Evolutionary conservation across 2,113 vertebrate genomes (phyloP), one percentile per base, ranked within the genome.

Genomic region (Albula glossodonta): DNA sequence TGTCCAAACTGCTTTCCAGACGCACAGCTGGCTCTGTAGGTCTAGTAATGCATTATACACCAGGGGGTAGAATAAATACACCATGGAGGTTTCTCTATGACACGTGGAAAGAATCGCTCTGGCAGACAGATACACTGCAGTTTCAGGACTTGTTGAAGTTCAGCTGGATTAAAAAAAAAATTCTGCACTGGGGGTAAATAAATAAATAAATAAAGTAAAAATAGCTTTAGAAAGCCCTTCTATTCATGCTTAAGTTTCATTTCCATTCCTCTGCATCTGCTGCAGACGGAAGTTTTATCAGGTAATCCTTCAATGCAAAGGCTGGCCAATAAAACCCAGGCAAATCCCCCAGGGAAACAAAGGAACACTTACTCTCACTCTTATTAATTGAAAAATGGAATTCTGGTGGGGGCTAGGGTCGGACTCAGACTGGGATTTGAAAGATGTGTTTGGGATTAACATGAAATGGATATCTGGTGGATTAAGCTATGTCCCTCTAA

Each of bases 261-360:
- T 88, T 92, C 81, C 31, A 57, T 88, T 78, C 81, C 57, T 70
- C 49, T 15, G 66, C 57, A 19, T 51, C 77, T 83, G 78, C 82
- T 87, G 89, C 87, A 80, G 89, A 87, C 82, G 80, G 86, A 81
- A 86, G 87, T 91, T 66, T 92, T 88, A 90, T 93, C 88, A 90
- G 84, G 81, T 90, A 92, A 91, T 92, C 88, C 90, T 86, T 81
- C 87, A 85, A 92, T 87, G 85, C 89, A 90, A 13, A 9, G 80
- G 22, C 22, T 53, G 85, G 74, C 89, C 85, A 83, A 89, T 88
- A 88, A 93, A 41, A 93, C 89, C 87, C 89, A 88, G 86, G 88
- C 81, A 15, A 52, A 86, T 87, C 87, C 87, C 90, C 85, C 86
- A 15, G 84, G 83, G 85, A 88, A 84, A 90, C 83, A 84, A 66